A percentile compares a stretch with the other conserved stretches of the same genome.
These are phyloP conservation scores for Heliornis fulica DNA, from an alignment of 2,113 vertebrate genomes.

Conservation along the genomic window DNA sequence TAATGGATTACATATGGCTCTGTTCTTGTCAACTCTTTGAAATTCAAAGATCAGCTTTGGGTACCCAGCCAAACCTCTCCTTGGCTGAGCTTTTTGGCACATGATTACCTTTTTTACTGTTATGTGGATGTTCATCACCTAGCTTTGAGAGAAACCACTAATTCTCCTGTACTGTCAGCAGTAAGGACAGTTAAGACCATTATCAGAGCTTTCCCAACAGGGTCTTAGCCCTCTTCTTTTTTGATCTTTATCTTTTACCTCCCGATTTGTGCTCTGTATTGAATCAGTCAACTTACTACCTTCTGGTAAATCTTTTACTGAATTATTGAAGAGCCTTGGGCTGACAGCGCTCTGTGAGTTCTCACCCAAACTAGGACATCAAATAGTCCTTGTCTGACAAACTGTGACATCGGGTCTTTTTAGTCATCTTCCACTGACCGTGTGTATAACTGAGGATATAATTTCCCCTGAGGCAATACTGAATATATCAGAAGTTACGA, in stretches of 20 bases:
- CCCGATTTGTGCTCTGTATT: background rate
- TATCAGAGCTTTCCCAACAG: constrained; percentile 26
- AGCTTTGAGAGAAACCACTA: constrained; percentile 48
- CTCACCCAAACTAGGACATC: background rate
- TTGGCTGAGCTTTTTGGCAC: constrained; percentile 37
- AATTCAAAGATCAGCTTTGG: constrained; percentile 55
- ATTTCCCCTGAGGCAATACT: background rate
- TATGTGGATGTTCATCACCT: constrained; percentile 46
- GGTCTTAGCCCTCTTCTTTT: background rate
- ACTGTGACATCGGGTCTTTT: background rate
- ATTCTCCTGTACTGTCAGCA: constrained; percentile 39
- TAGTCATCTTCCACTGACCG: background rate
- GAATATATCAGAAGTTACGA: background rate
- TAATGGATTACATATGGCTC: constrained; percentile 28
- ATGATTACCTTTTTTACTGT: constrained; percentile 26
- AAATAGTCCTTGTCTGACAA: background rate
- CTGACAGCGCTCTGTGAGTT: background rate
- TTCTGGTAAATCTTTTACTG: background rate
- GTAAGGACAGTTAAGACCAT: constrained; percentile 39
- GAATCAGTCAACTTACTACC: background rate
- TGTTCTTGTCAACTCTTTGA: constrained; percentile 47
- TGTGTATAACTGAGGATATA: background rate
- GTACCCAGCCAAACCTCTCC: constrained; percentile 38
- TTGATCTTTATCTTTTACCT: background rate
- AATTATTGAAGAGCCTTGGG: background rate